Evolutionary conservation across 2,113 vertebrate species (phyloP).

Genomic region (Sturnus vulgaris): DNA sequence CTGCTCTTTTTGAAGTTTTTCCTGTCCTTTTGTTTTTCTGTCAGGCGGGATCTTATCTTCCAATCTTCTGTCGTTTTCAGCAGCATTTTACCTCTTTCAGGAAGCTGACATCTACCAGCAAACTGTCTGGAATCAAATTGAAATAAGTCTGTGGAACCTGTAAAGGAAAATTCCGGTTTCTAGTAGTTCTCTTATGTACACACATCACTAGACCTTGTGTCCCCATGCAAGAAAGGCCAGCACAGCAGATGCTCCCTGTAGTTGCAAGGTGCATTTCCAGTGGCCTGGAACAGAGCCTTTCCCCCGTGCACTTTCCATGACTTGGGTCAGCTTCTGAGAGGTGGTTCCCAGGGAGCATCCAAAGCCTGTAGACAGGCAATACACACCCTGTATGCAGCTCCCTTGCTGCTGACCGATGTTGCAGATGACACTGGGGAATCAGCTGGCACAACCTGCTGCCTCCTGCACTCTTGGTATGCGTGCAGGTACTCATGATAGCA

Average conservation of each 20-base stretch:
- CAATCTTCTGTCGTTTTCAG: background rate
- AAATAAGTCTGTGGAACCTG: background rate
- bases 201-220: background rate
- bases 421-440: background rate
- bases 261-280: background rate
- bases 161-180: background rate
- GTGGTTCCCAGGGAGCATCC: background rate
- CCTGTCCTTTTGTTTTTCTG: background rate
- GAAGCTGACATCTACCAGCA: background rate
- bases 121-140: background rate
- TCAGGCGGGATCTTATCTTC: background rate
- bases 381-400: accelerated
- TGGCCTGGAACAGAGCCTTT: background rate
- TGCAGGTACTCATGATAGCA: background rate
- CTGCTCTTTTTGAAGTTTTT: background rate
- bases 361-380: accelerated
- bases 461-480: background rate
- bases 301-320: background rate
- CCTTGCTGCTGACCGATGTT: background rate
- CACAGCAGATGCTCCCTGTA: background rate
- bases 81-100: background rate
- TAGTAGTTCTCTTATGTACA: background rate
- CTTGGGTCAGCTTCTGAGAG: background rate
- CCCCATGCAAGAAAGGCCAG: background rate
- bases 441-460: background rate